Evolutionary conservation across 2,888 invertebrate genomes (phyloP).

Genomic region (Deroplatys truncata): DNA sequence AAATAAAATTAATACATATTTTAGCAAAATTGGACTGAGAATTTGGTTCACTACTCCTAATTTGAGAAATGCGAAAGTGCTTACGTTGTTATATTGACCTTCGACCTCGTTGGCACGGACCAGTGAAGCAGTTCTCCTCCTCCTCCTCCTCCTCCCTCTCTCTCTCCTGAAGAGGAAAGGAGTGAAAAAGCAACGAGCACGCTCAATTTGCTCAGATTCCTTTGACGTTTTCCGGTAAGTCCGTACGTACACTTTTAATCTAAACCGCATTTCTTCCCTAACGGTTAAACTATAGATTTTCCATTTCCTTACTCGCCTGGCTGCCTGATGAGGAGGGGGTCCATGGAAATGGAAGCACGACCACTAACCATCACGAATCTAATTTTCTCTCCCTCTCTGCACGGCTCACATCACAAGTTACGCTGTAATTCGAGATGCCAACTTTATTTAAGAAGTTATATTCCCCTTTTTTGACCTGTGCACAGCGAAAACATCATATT

Average conservation of each 20-base stretch:
- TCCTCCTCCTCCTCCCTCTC: too few relatives aligned
- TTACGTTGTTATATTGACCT: background rate
- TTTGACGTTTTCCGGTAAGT: background rate
- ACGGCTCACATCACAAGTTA: background rate
- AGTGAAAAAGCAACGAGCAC: background rate
- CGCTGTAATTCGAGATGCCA: background rate
- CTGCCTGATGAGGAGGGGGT: background rate
- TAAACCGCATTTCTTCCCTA: background rate
- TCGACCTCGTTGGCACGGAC: background rate
- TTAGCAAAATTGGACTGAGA: too few relatives aligned
- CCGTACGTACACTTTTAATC: background rate
- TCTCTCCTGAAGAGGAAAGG: background rate
- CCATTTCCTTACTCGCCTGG: conserved; percentile 10
- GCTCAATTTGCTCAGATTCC: background rate
- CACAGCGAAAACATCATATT: too few relatives aligned
- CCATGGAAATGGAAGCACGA: conserved; percentile 12
- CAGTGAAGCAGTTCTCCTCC: too few relatives aligned
- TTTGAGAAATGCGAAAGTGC: background rate
- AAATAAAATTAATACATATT: too few relatives aligned
- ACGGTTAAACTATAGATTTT: conserved; percentile 21
- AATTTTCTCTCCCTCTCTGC: conserved; percentile 16
- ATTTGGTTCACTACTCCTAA: too few relatives aligned
- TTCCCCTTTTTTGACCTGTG: background rate
- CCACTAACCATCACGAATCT: conserved; percentile 24
- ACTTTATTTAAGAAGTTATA: background rate